A percentile compares a stretch with the other conserved stretches of the same genome.
Conservation (phyloP, 37 sponge, comb jelly and placozoan genomes). For the Halichondria panicea region DNA sequence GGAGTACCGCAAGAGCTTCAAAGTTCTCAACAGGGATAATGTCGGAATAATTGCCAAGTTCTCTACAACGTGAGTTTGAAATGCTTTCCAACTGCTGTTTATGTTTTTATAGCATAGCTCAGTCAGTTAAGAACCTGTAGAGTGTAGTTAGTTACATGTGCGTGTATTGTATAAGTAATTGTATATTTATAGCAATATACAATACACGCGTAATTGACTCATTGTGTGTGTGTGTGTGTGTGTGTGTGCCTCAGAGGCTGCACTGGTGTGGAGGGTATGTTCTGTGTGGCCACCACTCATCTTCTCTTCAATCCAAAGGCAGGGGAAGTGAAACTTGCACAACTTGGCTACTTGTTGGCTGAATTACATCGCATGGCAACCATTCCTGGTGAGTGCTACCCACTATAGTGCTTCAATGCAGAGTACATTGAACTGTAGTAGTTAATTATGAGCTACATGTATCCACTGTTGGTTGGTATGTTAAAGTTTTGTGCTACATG, state of each 20-base stretch:
- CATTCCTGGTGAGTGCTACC: slow-evolving; percentile 5
- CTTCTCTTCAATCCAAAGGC: slow-evolving; percentile 95
- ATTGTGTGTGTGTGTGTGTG: not conserved
- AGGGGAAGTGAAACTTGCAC: slow-evolving; percentile 96
- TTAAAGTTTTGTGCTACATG: no score
- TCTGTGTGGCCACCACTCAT: slow-evolving; percentile 96
- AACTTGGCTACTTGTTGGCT: slow-evolving; percentile 78
- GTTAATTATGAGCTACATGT: no score
- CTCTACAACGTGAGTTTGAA: no score
- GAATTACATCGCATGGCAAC: slow-evolving; percentile 74
- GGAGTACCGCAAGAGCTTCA: slow-evolving; percentile 35
- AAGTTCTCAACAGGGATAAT: slow-evolving; percentile 83
- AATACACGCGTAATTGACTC: not conserved
- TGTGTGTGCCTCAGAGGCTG: not conserved
- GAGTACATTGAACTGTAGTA: no score
- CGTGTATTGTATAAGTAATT: no score
- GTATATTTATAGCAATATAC: no score
- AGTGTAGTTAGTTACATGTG: no score
- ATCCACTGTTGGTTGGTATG: no score
- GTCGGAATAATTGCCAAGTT: slow-evolving; percentile 72
- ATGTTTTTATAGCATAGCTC: no score
- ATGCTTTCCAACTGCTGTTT: no score
- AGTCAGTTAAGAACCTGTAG: no score
- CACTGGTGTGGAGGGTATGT: not conserved
- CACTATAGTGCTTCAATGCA: no score